Base-by-base conservation (phyloP, 30 jellyfish, hydroid and myxozoan species). In the Turritopsis rubra region DNA sequence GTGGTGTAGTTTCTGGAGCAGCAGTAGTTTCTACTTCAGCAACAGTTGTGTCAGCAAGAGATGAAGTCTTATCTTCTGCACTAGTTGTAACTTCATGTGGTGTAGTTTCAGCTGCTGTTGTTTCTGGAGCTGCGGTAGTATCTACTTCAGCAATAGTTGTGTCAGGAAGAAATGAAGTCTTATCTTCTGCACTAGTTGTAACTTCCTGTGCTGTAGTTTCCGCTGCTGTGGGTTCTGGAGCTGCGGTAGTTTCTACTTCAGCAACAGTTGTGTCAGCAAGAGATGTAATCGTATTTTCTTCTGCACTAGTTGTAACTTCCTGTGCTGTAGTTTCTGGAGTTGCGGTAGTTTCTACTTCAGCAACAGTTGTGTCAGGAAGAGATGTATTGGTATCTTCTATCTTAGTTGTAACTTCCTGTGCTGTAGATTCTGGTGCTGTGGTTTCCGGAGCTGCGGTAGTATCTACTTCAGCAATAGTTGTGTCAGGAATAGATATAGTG, bases 381-480 rank as follows among this genome's bases (percentile, higher is more conserved):
- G 8, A n/a, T 75, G 65, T 23, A 9, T 5, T 75, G n/a, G 25
- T 52, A 4, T 5, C 77, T 68, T 68, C 77, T 1, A 16, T 16
- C 8, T 5, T 68, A 21, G 30, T n/a, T n/a, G n/a, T 41, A 41
- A 41, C 60, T 41, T 41, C 60, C 60, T 41, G 9, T 41, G 60
- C 13, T 41, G 60, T 41, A 5, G 60, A 3, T 41, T 41, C 77
- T 7, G 8, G 23, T 7, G 21, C 77, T 7, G 77, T 68, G 9
- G 77, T 68, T 68, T 68, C 77, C 0, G 77, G 77, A 0, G 77
- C 28, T 7, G 77, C 77, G 19, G 77, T 68, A 68, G 77, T 68
- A 7, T 68, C 30, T 1, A 68, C 77, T n/a, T 68, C 22, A 0
- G 7, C 77, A 68, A 0, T 27, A 7, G 77, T 68, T 7, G 21